Evolutionary conservation across 2,888 invertebrate species (phyloP), one percentile per base, ranked within the genome.

Genomic region (Orgyia antiqua): DNA sequence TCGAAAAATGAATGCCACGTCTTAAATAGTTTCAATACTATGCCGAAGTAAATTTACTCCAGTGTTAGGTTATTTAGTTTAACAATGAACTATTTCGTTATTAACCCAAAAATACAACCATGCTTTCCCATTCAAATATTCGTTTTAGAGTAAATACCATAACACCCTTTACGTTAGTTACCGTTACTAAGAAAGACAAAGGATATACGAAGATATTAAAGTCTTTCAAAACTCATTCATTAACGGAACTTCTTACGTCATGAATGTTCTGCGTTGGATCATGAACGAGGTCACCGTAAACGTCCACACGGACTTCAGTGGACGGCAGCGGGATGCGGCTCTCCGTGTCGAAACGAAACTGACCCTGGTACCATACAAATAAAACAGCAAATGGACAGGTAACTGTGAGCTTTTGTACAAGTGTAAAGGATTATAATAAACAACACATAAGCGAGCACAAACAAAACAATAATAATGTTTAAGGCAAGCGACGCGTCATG

Each of bases 311-410:
- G 70, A 92, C 89, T 69, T 93, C 93, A 61, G 90, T 88, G 61
- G 92, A 91, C 42, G 93, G 92, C 65, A 94, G 88, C 70, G 90
- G 91, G 59, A 90, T 87, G 68, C 89, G 90, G 73, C 92, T 93
- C 87, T 95, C 96, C 73, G 92, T 92, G 82, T 94, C 94, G 88
- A 95, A 95, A 68, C 94, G 91, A 87, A 95, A 95, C 86, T 95
- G 94, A 87, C 94, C 94, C 93, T 95, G 91, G 51, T 66, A 70
- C 70, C 70, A 70, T 56, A 70, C 53, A 58, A 43, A 71, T 57
- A 64, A 28, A 61, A 54, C 57, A 64, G 62, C 61, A 58, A 43
- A 59, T 43, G 48, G 53, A 53, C 47, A 56, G 54, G 6, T 47
- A 47, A 25, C 23, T 43, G 35, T 48, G 49, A 23, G 23, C 39